Evolutionary conservation across 2,113 vertebrate species (phyloP).

Genomic region (Eurystomus gularis): DNA sequence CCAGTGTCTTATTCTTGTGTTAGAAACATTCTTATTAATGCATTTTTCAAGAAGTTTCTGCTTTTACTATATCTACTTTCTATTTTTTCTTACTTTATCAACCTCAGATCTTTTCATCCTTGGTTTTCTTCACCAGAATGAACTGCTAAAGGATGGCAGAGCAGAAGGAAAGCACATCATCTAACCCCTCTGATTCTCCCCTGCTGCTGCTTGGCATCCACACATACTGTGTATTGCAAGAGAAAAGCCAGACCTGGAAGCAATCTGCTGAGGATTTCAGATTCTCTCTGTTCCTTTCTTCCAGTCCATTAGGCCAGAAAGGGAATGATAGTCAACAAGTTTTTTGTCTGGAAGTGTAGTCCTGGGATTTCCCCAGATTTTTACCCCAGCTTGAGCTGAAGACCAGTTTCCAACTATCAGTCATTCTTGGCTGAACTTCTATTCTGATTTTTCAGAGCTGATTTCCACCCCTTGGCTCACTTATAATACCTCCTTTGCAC

Average conservation of each 20-base stretch:
- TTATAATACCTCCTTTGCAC: background rate
- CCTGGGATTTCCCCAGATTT: constrained; percentile 32
- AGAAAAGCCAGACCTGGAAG: constrained; percentile 51
- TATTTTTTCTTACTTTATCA: background rate
- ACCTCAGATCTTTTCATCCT: background rate
- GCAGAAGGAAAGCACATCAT: constrained; percentile 10
- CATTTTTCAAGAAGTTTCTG: background rate
- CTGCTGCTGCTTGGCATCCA: constrained; percentile 58
- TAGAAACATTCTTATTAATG: background rate
- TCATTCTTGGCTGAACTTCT: background rate
- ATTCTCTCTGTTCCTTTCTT: constrained; percentile 52
- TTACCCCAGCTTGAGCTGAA: background rate
- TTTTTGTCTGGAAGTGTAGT: constrained; percentile 19
- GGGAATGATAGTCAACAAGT: constrained; percentile 45
- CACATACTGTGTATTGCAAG: background rate
- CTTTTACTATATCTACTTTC: background rate
- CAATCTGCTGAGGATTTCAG: constrained; percentile 61
- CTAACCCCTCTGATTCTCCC: constrained; percentile 26
- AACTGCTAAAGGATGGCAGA: background rate
- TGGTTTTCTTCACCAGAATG: background rate
- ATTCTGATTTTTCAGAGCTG: background rate
- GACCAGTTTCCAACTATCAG: background rate
- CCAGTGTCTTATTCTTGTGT: background rate
- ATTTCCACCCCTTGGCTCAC: background rate
- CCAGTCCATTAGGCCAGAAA: constrained; percentile 51